Conservation (phyloP, 2,113 vertebrate species). For the Lepisosteus osseus region DNA sequence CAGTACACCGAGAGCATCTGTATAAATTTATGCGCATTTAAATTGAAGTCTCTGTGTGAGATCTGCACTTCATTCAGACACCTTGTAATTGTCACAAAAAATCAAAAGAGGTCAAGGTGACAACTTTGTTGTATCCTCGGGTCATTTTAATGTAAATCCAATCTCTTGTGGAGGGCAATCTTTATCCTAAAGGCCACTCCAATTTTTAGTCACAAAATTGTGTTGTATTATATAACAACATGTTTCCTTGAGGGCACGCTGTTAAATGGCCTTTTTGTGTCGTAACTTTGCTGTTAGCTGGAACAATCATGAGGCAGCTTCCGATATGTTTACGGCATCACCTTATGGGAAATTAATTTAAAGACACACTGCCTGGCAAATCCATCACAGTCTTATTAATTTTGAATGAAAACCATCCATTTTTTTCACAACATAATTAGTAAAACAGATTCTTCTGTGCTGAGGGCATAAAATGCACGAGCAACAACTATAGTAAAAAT, state of each 20-base stretch:
- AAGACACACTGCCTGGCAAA: not conserved
- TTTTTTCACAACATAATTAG: not conserved
- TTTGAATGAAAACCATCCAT: not conserved
- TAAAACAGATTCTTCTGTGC: not conserved
- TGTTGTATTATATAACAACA: not conserved
- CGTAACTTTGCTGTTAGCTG: not conserved
- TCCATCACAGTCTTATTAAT: not conserved
- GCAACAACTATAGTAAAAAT: not conserved
- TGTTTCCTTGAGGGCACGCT: not conserved
- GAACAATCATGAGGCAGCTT: not conserved
- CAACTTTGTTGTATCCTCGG: constrained; percentile 24
- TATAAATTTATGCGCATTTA: constrained; percentile 35
- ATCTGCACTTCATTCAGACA: constrained; percentile 30
- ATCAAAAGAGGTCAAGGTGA: constrained; percentile 29
- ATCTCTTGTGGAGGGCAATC: not conserved
- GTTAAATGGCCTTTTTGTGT: not conserved
- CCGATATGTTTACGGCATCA: not conserved
- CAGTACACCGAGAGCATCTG: constrained; percentile 32
- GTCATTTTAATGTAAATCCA: constrained; percentile 14
- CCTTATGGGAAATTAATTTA: not conserved
- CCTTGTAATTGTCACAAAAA: constrained; percentile 42
- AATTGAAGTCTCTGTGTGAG: constrained; percentile 29
- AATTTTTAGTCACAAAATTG: not conserved
- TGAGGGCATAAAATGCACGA: not conserved
- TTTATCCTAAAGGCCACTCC: not conserved